Base-by-base conservation (phyloP, 2,113 vertebrate species). In the Myocastor coypus region DNA sequence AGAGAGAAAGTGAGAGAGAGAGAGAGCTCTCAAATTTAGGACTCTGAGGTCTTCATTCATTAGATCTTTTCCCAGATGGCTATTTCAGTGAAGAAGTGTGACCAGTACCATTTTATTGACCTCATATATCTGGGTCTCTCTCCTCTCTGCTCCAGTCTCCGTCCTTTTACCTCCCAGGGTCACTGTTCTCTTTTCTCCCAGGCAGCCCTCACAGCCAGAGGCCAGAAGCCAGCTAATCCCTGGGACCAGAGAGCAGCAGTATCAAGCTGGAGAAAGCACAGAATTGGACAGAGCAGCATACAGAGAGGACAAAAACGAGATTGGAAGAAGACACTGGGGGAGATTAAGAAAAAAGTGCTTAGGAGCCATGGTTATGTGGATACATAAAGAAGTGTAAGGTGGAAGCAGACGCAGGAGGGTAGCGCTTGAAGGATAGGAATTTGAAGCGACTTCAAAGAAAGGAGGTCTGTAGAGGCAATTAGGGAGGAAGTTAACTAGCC, bases 1-100 rank as follows among this genome's bases (percentile, higher is more conserved):
- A 55, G 52, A 16, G 55, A 57, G 55, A 57, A 14, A 55, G 10
- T 16, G 55, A 55, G 12, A 55, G 55, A 55, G 55, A 55, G 12
- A 40, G 37, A 24, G 42, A 75, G 40, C 12, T 34, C 80, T 40
- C 52, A 94, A 89, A 87, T 73, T 92, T 94, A 94, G 64, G 46
- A 73, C 52, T 96, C 87, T 66, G 78, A 22, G 34, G 63, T n/a
- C 5, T 78, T 81, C 55, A 87, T 78, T 81, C 55, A 87, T 30
- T 89, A 82, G 86, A 19, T 87, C 61, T 83, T 26, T 89, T 50
- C 73, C 64, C 77, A 73, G 40, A 3, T 26, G 63, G 52, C 52
- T 8, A 28, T 69, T 81, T 92, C 61, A 75, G 50, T 50, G 46
- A 89, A 87, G 37, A 89, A 89, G n/a, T 7, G 73, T 61, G 30